Percentiles rank a stretch among this genome's conserved stretches.
phyloP scores from a whole-genome alignment of 2,797 vertebrate species.

The Etheostoma nigrum region DNA sequence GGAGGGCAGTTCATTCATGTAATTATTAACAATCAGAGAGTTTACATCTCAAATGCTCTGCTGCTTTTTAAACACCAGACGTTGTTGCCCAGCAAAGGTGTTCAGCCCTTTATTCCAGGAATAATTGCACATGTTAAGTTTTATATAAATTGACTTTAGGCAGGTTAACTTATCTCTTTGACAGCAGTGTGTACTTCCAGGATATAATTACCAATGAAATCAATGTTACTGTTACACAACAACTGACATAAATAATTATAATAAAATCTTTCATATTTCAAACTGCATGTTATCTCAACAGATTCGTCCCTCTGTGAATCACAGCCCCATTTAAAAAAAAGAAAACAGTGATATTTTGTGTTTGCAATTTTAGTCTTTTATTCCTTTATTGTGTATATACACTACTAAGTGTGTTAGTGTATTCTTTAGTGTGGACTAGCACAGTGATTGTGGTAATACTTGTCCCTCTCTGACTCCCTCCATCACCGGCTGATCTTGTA shows the following conservation, averaged over 20 bases:
- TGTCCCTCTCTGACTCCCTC: not conserved
- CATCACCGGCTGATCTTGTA: conserved; percentile 84
- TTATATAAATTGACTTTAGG: not conserved
- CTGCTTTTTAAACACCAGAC: not conserved
- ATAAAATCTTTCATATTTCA: not conserved
- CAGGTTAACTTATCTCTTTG: not conserved
- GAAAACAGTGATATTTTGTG: not conserved
- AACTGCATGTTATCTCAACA: not conserved
- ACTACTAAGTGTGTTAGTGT: not conserved
- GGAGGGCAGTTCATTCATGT: not conserved
- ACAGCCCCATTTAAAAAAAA: not conserved
- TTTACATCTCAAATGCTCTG: no score
- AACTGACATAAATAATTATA: not conserved
- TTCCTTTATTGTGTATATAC: not conserved
- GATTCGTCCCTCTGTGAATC: not conserved
- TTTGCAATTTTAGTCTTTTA: not conserved
- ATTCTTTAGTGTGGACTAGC: not conserved
- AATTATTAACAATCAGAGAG: not conserved
- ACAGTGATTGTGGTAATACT: not conserved
- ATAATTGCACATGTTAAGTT: not conserved
- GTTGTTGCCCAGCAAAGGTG: not conserved
- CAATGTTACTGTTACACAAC: not conserved
- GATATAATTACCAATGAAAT: not conserved
- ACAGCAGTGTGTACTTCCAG: not conserved
- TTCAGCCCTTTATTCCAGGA: not conserved